phyloP scores from a whole-genome alignment of 2,113 vertebrate genomes.

The Lucifuga dentata region DNA sequence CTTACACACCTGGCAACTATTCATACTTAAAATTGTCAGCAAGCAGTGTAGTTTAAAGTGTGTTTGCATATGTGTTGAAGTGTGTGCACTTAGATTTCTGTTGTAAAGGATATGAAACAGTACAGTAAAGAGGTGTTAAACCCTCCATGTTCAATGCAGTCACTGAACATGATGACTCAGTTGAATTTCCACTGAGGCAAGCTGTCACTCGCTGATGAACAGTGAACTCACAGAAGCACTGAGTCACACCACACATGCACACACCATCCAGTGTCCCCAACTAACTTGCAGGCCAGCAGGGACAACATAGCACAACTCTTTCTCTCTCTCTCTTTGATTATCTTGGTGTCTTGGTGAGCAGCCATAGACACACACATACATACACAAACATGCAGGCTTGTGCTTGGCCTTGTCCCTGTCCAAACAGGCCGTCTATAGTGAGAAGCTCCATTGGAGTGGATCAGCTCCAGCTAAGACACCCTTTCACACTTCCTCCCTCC shows the following conservation, averaged over 20 bases:
- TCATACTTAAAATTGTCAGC: neutral
- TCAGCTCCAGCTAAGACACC: conserved; percentile 79
- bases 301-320: conserved; percentile 24
- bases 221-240: conserved; percentile 52
- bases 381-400: conserved; percentile 35
- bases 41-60: neutral
- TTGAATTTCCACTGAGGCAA: conserved; percentile 77
- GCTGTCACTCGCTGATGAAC: conserved; percentile 58
- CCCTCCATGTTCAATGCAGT: conserved; percentile 23
- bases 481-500: conserved; percentile 78
- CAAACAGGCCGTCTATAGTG: conserved; percentile 74
- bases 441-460: conserved; percentile 72
- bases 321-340: conserved; percentile 41
- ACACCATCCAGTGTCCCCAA: conserved; percentile 22
- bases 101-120: conserved; percentile 11
- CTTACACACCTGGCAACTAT: too few species aligned
- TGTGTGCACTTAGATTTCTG: neutral
- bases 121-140: conserved; percentile 49
- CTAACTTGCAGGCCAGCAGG: neutral
- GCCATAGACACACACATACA: conserved; percentile 35
- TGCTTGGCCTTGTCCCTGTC: conserved; percentile 65
- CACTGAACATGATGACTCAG: conserved; percentile 75
- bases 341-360: conserved; percentile 47
- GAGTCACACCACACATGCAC: conserved; percentile 36
- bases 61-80: neutral